These are phyloP conservation scores for Lepus timidus DNA, from an alignment of 2,113 vertebrate species.

Conservation along the genomic window DNA sequence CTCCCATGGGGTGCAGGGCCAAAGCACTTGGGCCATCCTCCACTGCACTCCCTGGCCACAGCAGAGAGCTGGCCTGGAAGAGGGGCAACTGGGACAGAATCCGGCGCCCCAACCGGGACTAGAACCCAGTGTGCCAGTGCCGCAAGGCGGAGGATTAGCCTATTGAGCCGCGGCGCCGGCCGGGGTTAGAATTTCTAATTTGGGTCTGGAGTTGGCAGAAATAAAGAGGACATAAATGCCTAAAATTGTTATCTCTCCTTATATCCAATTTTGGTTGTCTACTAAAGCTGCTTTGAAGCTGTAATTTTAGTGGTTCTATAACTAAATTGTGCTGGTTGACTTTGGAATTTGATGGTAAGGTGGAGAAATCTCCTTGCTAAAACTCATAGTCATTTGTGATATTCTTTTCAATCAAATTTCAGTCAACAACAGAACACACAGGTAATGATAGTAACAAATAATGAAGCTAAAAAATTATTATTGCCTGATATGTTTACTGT, in stretches of 20 bases:
- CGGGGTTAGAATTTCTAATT: neutral
- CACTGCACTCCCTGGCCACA: no score
- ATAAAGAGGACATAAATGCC: neutral
- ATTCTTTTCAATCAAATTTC: neutral
- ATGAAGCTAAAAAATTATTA: neutral
- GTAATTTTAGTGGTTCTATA: neutral
- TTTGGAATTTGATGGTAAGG: slow-evolving; percentile 53
- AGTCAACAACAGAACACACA: neutral
- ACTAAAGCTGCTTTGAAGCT: neutral
- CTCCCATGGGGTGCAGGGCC: no score
- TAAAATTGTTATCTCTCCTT: slow-evolving; percentile 6
- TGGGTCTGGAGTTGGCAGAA: neutral
- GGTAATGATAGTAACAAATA: no score
- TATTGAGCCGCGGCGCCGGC: no score
- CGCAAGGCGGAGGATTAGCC: no score
- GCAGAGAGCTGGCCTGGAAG: no score
- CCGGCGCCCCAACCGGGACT: no score
- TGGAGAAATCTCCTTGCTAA: neutral
- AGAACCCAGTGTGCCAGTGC: no score
- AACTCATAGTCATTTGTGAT: neutral
- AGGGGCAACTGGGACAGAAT: no score
- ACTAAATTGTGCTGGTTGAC: slow-evolving; percentile 16
- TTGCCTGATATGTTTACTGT: neutral
- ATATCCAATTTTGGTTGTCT: neutral
- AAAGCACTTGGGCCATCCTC: no score